Base-by-base conservation (phyloP, 2,113 vertebrate genomes). In the Thymallus thymallus region DNA sequence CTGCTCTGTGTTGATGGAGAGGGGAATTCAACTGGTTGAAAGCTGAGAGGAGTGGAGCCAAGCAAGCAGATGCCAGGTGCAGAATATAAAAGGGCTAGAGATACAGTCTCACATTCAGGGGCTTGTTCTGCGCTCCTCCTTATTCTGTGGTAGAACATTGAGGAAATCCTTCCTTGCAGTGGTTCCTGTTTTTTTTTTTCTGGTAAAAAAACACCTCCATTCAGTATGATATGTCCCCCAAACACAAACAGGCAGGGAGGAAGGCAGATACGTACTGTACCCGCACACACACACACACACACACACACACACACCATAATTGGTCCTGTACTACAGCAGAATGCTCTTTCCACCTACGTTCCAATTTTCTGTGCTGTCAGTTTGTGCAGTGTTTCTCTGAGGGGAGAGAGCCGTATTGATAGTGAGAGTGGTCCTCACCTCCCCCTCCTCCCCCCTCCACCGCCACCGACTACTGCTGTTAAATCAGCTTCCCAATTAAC, bases 341-440 rank as follows among this genome's bases (percentile, higher is more conserved):
- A 75, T 81, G 78, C 55, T 51, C 48, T 71, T 78, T 87, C 69
- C 70, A 69, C 77, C 72, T 76, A 83, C 64, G 74, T 83, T 83
- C 73, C 82, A 84, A 79, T 89, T 88, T 88, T 80, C 78, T 72
- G 23, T 78, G 85, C 81, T 85, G 86, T 85, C 85, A 86, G 73
- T 80, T 82, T 84, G 78, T 74, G 73, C 73, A 30, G 71, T 69
- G 55, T 73, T 26, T 84, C 70, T 81, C 48, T 18, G 48, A 51
- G 71, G 82, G 73, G 74, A 62, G 67, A 18, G 16, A 79, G 73
- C 45, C 12, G 62, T 60, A 77, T 80, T 80, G 81, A 84, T 80
- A 85, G 70, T 16, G 41, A 68, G 72, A 84, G 51, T 41, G 73
- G 71, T 74, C 55, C 48, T 7, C 51, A 7, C 29, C 5, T 35